Evolutionary conservation across 2,113 vertebrate genomes (phyloP).

Genomic region (Catharus bicknelli): DNA sequence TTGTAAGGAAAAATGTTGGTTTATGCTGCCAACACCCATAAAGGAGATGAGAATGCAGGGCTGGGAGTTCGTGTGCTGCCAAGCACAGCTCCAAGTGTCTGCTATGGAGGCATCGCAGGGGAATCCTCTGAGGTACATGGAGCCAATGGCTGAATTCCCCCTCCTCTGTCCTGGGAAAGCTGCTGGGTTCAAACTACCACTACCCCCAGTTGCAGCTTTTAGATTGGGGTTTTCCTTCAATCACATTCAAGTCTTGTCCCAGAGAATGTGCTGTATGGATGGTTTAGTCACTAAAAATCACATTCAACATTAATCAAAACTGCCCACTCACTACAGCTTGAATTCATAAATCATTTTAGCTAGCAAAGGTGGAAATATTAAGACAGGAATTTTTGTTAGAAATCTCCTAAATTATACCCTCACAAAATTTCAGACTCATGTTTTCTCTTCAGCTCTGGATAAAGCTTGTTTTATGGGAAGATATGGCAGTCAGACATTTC

Average conservation of each 20-base stretch:
- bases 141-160: neutral
- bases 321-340: neutral
- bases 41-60: neutral
- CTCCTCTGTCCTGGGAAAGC: neutral
- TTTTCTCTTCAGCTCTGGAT: neutral
- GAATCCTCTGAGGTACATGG: fast-evolving
- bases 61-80: neutral
- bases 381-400: neutral
- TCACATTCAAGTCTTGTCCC: neutral
- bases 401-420: neutral
- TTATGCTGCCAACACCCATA: neutral
- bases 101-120: fast-evolving
- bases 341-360: neutral
- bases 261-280: neutral
- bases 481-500: neutral
- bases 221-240: neutral
- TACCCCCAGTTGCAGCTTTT: fast-evolving
- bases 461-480: neutral
- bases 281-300: neutral
- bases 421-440: neutral
- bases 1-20: neutral
- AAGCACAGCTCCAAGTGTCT: neutral
- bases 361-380: neutral
- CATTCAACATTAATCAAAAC: neutral
- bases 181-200: fast-evolving